Percentiles rank a stretch among this genome's conserved stretches.
Conservation (phyloP, 2,797 vertebrate genomes). For the Falco berigora region DNA sequence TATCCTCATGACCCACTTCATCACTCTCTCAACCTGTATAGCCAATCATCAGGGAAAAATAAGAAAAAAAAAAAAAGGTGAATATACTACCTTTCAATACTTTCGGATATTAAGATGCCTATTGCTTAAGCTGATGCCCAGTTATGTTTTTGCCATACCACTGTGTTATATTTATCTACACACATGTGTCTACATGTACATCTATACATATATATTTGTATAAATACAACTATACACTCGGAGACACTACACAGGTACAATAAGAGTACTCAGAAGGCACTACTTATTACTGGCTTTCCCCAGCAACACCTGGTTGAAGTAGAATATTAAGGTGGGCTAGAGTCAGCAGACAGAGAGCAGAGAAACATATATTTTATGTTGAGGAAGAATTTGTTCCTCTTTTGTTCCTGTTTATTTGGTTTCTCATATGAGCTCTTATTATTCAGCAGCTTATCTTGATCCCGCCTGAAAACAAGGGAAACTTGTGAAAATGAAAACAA, state of each 20-base stretch:
- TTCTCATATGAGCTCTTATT: background rate
- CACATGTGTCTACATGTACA: background rate
- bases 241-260: background rate
- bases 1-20: background rate
- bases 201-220: background rate
- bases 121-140: background rate
- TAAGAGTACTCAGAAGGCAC: background rate
- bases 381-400: background rate
- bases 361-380: background rate
- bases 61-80: background rate
- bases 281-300: background rate
- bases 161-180: background rate
- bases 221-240: background rate
- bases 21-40: background rate
- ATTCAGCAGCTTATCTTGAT: background rate
- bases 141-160: background rate
- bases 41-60: background rate
- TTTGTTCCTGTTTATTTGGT: background rate
- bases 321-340: background rate
- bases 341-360: background rate
- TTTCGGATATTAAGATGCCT: background rate
- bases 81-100: background rate
- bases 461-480: background rate
- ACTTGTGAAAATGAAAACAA: background rate
- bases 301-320: background rate